Base-by-base conservation (phyloP, 2,888 invertebrate genomes). In the Strigamia maritima region DNA sequence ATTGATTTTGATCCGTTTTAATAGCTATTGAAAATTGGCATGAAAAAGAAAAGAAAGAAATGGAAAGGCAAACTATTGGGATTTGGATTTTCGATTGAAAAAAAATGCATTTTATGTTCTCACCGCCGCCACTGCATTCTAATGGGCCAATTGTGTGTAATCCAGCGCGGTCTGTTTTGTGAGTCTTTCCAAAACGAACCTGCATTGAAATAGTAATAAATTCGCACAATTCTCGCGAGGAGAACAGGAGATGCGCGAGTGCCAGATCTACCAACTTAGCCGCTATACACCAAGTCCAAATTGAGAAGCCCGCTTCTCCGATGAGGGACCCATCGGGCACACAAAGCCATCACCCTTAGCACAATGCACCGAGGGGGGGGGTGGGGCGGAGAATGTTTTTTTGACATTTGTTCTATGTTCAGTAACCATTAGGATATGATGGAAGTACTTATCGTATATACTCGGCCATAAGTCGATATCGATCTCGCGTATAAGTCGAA, bases 81-180 rank as follows among this genome's bases (percentile, higher is more conserved):
- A 31, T 31, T 31, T 31, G 31, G 49, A 49, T 6, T 6, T 6
- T 6, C 7, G 60, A n/a, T 10, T 6, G 2, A n/a, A 19, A 19
- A 60, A 3, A 60, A 60, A 24, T 60, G 60, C 60, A 60, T 2
- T 60, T 24, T n/a, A 22, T 26, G 44, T n/a, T 70, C 78, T 60
- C 80, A 81, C 82, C 80, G 79, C 81, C 81, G 24, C 83, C 83
- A n/a, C 79, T 80, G 60, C 83, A 83, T 81, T 83, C 82, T 10
- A 83, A 77, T 4, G 83, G 82, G 3, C 83, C 83, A 49, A 83
- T 81, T 26, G 81, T 81, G 24, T 82, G 82, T 76, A 82, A 82
- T 10, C 83, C 83, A 26, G 80, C 80, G 19, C 82, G 81, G 10
- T 82, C 83, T 19, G 82, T 80, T 44, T 80, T 79, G 49, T 80